Conservation (phyloP, 1,140 invertebrate species). For the Zaprionus vittiger region DNA sequence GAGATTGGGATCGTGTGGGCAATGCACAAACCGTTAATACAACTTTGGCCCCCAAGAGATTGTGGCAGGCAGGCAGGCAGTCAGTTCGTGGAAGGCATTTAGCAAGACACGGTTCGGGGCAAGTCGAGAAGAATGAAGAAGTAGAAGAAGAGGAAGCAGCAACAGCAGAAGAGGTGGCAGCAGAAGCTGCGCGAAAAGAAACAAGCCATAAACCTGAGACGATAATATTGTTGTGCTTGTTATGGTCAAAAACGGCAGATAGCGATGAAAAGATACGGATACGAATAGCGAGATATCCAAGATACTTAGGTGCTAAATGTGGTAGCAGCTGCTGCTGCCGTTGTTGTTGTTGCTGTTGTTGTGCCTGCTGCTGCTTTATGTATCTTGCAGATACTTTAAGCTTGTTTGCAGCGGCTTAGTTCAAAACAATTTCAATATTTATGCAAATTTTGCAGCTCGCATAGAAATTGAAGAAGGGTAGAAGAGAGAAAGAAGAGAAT, state of each 20-base stretch:
- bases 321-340: slow-evolving; percentile 49
- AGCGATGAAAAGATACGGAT: slow-evolving; percentile 32
- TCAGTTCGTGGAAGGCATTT: slow-evolving; percentile 73
- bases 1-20: slow-evolving; percentile 39
- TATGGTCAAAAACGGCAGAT: slow-evolving; percentile 54
- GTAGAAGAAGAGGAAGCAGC: not conserved
- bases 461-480: slow-evolving; percentile 49
- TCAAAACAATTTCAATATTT: slow-evolving; percentile 58
- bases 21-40: slow-evolving; percentile 66
- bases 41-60: slow-evolving; percentile 51
- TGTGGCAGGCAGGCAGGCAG: slow-evolving; percentile 21
- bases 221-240: slow-evolving; percentile 64
- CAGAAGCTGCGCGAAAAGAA: slow-evolving; percentile 49
- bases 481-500: slow-evolving; percentile 11
- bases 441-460: slow-evolving; percentile 65
- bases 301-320: slow-evolving; percentile 71
- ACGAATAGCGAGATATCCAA: slow-evolving; percentile 1
- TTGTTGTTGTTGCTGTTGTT: too few species aligned
- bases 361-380: slow-evolving; percentile 9
- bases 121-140: slow-evolving; percentile 3
- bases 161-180: slow-evolving; percentile 38
- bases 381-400: slow-evolving; percentile 26
- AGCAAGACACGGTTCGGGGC: slow-evolving; percentile 43
- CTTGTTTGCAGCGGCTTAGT: slow-evolving; percentile 48
- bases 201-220: slow-evolving; percentile 73